Evolutionary conservation across 2,113 vertebrate species (phyloP).

Genomic region (Oriolus oriolus): DNA sequence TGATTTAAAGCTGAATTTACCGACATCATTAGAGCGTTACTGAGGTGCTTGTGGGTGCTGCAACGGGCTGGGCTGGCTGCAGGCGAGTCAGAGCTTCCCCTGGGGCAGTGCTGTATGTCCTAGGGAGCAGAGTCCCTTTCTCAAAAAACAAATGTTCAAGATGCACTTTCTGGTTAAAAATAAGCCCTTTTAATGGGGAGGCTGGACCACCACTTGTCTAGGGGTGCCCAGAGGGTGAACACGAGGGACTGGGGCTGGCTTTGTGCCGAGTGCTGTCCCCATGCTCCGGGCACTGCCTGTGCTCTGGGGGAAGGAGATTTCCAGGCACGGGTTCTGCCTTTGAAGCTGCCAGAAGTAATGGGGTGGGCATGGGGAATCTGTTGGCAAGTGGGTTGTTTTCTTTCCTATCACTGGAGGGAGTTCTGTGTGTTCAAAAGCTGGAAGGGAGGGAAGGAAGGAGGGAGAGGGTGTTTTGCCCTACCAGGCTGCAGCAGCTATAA

Average conservation of each 20-base stretch:
- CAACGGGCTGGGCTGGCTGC: background rate
- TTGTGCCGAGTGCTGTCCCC: accelerated
- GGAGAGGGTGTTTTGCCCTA: background rate
- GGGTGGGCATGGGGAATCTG: background rate
- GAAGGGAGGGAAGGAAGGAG: background rate
- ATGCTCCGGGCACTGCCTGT: accelerated
- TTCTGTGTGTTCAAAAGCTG: background rate
- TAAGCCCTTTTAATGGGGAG: background rate
- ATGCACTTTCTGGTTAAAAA: background rate
- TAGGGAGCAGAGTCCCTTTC: background rate
- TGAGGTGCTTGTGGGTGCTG: background rate
- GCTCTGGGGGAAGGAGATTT: background rate
- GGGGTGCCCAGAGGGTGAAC: background rate
- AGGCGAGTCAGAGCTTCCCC: background rate
- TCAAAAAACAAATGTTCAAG: background rate
- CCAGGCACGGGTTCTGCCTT: background rate
- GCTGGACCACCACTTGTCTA: background rate
- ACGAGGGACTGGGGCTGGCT: background rate
- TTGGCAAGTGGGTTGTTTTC: background rate
- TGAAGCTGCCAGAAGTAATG: background rate
- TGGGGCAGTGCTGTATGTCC: background rate
- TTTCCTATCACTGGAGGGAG: background rate
- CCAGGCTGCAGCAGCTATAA: background rate
- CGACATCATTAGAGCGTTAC: accelerated
- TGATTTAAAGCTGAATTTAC: background rate